These are phyloP conservation scores for Melinaea marsaeus DNA, from an alignment of 2,888 invertebrate species.

Conservation along the genomic window DNA sequence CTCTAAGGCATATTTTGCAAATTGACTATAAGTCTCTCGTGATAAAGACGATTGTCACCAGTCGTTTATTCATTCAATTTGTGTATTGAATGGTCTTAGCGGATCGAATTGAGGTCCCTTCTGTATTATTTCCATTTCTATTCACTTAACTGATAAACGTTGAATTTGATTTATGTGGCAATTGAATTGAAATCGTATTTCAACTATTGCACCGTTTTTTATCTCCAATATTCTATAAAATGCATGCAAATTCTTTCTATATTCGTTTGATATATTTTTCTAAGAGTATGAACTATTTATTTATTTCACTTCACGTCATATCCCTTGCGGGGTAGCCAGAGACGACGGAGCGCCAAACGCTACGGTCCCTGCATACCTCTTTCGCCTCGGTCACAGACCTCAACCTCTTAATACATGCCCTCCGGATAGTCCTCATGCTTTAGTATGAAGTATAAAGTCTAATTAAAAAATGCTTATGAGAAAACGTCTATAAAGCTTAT, in stretches of 20 bases:
- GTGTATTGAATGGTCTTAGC: conserved; percentile 29
- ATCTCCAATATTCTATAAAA: neutral
- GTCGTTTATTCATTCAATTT: conserved; percentile 51
- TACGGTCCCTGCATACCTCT: no score
- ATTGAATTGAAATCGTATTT: neutral
- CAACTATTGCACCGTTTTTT: neutral
- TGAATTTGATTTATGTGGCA: conserved; percentile 14
- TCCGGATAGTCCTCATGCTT: no score
- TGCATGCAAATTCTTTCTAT: no score
- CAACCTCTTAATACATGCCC: no score
- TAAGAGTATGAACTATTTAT: no score
- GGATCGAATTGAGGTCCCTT: conserved; percentile 21
- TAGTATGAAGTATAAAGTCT: neutral
- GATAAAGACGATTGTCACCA: conserved; percentile 50
- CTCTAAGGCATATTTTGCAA: conserved; percentile 53
- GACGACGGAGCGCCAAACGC: no score
- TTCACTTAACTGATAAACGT: conserved; percentile 15
- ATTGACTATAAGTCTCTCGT: conserved; percentile 52
- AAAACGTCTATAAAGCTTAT: no score
- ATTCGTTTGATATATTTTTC: no score
- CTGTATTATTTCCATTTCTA: conserved; percentile 19
- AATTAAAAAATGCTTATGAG: no score
- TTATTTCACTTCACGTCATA: no score
- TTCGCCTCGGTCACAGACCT: no score
- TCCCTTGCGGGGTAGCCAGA: no score